Conservation (phyloP, 2,113 vertebrate species). For the Dromaius novaehollandiae region DNA sequence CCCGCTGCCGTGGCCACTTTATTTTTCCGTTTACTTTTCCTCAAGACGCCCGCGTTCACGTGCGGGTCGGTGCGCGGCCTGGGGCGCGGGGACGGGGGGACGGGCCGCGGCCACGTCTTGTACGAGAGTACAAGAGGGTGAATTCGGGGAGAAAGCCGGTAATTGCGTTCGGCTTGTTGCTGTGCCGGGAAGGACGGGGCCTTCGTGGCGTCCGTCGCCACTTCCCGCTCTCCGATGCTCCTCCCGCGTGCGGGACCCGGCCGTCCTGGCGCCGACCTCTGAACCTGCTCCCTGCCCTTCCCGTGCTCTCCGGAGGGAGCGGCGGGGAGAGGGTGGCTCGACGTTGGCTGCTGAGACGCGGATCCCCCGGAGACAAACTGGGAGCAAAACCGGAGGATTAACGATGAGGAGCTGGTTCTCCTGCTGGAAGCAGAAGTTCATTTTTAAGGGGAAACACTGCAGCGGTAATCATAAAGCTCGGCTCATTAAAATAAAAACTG, state of each 20-base stretch:
- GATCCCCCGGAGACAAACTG: neutral
- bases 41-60: neutral
- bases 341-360: neutral
- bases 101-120: neutral
- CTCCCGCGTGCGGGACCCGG: no score
- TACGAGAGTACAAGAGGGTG: no score
- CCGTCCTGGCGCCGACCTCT: no score
- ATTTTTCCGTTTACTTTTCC: neutral
- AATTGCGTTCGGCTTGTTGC: no score
- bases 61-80: rapidly evolving
- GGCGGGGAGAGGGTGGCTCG: no score
- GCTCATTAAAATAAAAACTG: neutral
- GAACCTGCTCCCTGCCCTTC: no score
- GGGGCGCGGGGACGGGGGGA: rapidly evolving
- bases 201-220: no score
- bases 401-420: neutral
- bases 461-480: neutral
- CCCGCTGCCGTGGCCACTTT: no score
- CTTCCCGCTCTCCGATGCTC: no score
- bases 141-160: no score
- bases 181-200: no score
- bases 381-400: neutral
- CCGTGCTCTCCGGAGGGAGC: no score
- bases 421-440: neutral
- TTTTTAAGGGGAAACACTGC: neutral